Evolutionary conservation across 2,113 vertebrate species (phyloP), one percentile per base, ranked within the genome.

Genomic region (Indicator indicator): DNA sequence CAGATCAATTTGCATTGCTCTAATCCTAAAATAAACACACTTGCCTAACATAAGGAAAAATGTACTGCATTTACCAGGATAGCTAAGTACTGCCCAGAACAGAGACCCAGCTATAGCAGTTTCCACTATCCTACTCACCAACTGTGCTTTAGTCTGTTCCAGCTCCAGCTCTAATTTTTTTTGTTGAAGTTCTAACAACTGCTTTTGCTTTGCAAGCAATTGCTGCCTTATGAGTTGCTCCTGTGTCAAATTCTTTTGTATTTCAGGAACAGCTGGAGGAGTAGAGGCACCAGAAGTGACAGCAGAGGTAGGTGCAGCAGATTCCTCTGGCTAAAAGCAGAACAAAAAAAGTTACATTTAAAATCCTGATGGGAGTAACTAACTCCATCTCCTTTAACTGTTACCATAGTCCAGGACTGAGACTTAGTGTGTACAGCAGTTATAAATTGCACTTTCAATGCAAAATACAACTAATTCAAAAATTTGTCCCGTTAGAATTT

Each of bases 131-230:
- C 75, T 92, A 97, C 99, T 98, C 97, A 99, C 99, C 99, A 99
- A 96, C 95, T 99, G 99, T 56, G 99, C 99, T 97, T 99, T 99
- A 86, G 99, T 99, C 97, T 99, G 99, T 95, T 99, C 99, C 97
- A 99, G 98, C 97, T 99, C 99, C 97, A 99, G 98, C 88, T 99
- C 99, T 78, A 99, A 98, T 94, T 99, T 99, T 97, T 99, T 99
- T 97, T 99, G 99, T 96, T 99, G 99, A 78, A 99, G 99, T 97
- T 99, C 99, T 97, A 99, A 97, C 73, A 99, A 98, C 83, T 99
- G 99, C 85, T 99, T 99, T 98, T 99, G 99, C 95, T 99, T 99
- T 95, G 99, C 98, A 96, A 99, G 98, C 92, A 99, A 98, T 94
- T 99, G 99, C 92, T 99, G 99, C 36, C 99, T 97, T 97, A 99